Percentiles rank a stretch among this genome's conserved stretches.
phyloP scores from a whole-genome alignment of 2,888 invertebrate species.

The Dilophus febrilis region DNA sequence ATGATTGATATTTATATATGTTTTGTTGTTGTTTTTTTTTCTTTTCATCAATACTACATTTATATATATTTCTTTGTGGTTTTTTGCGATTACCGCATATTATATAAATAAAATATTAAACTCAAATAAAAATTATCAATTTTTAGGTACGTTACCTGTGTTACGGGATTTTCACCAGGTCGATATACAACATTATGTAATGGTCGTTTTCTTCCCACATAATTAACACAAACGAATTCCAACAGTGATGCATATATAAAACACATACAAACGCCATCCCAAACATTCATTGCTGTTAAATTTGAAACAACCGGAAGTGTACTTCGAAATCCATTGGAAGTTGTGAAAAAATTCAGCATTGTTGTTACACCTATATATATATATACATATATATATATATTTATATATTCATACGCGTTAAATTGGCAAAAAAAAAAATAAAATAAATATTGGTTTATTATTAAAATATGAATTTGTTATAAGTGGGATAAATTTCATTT shows the following conservation, averaged over 20 bases:
- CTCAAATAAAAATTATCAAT: too few species aligned
- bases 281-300: conserved; percentile 89
- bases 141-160: conserved; percentile 59
- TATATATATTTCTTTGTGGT: too few species aligned
- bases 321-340: conserved; percentile 80
- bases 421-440: too few species aligned
- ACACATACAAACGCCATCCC: conserved; percentile 95
- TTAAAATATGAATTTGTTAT: not conserved
- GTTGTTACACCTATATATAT: conserved; percentile 82
- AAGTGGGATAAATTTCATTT: too few species aligned
- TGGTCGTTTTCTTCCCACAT: conserved; percentile 79
- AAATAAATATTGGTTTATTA: not conserved
- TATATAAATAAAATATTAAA: too few species aligned
- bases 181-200: conserved; percentile 78
- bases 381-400: not conserved
- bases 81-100: too few species aligned
- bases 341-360: conserved; percentile 97
- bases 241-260: conserved; percentile 89
- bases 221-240: conserved; percentile 91
- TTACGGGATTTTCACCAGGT: conserved; percentile 79
- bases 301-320: conserved; percentile 88
- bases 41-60: too few species aligned
- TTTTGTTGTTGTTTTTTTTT: too few species aligned
- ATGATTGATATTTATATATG: too few species aligned
- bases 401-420: not conserved